Evolutionary conservation across 2,888 invertebrate species (phyloP), one percentile per base, ranked within the genome.

Genomic region (Pheosia tremula): DNA sequence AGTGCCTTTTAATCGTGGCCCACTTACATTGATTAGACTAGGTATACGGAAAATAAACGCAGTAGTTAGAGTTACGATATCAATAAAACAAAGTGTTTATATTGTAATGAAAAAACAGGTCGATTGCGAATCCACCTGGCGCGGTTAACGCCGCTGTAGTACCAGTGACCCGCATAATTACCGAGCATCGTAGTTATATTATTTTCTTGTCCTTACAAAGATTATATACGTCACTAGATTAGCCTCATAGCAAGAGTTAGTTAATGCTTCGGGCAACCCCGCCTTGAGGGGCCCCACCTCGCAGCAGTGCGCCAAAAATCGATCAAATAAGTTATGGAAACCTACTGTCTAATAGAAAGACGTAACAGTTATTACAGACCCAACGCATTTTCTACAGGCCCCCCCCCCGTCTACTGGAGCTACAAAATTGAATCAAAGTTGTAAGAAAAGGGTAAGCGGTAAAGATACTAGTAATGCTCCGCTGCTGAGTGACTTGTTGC

Each of bases 1-100:
- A 86, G 83, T 84, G 82, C 79, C 80, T 84, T 85, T 87, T 85
- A 86, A 85, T 82, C 81, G 80, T 71, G 77, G 67, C 77, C 81
- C 83, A 84, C 86, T 87, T 84, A 76, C 78, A 81, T 77, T 81
- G 83, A 86, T 85, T 85, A 66, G 63, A 63, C 63, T 64, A 72
- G 69, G 63, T 67, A 64, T 61, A 63, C 58, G 62, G 60, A 43
- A 61, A 69, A 75, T 66, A 72, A 64, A 66, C 24, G 39, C 10
- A 56, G 65, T 62, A 66, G 63, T 68, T 59, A 63, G 57, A 54
- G 57, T 57, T 64, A 59, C 60, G 64, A 62, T 45, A 56, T 56
- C 56, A 45, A 56, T 56, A 56, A 56, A 56, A 45, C 36, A 56
- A 45, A 56, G 39, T 45, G 45, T 56, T 56, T 43, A 45, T 56